Percentiles rank a stretch among this genome's conserved stretches.
phyloP scores from a whole-genome alignment of 2,113 vertebrate genomes.

The Mormyrus iriodes region DNA sequence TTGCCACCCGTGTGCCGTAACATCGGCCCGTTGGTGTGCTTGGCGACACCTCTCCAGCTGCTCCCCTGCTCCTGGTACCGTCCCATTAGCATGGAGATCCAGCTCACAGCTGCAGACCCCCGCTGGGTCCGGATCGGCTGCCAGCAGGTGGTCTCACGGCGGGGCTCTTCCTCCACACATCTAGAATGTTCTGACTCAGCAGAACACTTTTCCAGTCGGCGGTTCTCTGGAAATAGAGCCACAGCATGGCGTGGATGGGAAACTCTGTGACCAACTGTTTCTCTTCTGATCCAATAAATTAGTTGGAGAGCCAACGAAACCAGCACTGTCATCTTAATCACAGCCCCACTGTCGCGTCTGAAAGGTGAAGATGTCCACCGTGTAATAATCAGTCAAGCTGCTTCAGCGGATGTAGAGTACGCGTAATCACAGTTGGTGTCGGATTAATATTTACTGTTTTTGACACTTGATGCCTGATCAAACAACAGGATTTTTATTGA shows the following conservation, averaged over 20 bases:
- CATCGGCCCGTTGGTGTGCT: neutral
- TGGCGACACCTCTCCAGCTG: neutral
- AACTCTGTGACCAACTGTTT: neutral
- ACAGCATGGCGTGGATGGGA: neutral
- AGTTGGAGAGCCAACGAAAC: neutral
- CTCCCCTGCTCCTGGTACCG: neutral
- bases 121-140: neutral
- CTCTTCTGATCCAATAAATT: neutral
- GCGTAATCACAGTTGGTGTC: neutral
- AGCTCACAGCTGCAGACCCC: neutral
- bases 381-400: neutral
- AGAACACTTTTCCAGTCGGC: neutral
- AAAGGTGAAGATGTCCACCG: neutral
- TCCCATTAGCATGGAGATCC: neutral
- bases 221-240: neutral
- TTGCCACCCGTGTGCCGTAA: neutral
- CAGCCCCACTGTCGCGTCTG: neutral
- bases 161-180: neutral
- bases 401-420: neutral
- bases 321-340: neutral
- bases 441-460: neutral
- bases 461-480: neutral
- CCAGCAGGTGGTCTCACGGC: neutral
- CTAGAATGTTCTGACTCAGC: neutral
- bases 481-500: neutral